Evolutionary conservation across 2,113 vertebrate genomes (phyloP), one percentile per base, ranked within the genome.

Genomic region (Aramus guarauna): DNA sequence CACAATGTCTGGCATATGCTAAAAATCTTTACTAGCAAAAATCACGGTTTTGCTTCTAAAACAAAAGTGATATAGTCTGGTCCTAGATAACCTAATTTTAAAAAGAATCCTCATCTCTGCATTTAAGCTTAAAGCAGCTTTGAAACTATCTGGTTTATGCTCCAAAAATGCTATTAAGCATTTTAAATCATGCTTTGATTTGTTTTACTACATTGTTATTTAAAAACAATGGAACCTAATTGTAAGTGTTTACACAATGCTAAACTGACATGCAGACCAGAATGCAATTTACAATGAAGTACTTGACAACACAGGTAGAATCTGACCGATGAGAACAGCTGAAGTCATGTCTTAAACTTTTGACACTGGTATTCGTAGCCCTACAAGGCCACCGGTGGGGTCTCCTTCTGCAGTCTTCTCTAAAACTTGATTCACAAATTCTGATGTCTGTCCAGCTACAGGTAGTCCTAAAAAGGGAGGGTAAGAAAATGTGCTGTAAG

Each of bases 361-460:
- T 80, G 99, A 99, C 55, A 98, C 98, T 52, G 99, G 99, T 92
- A 99, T 99, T 69, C 99, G 98, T 41, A 99, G 98, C 92, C 99
- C 99, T 48, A 99, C 99, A 67, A 99, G 98, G 94, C 99, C 99
- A n/a, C 99, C 99, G 0, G 99, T 99, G 96, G 99, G 98, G 96
- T 99, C 99, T 60, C 99, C 99, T 60, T 98, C 99, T 27, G 99
- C 99, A 3, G 99, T 99, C 98, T 98, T 99, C 98, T 99, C 99
- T 98, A 99, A 98, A 95, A 99, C 99, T 95, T 99, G 99, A 98
- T 99, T 99, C 94, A 99, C 99, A 53, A 99, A 99, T 96, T 99
- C 99, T 23, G 99, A 99, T 34, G 99, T 99, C 98, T 99, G 99
- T 59, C 99, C 99, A 66, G 99, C 99, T 64, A 99, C 99, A 76